phyloP scores from a whole-genome alignment of 2,113 vertebrate genomes.

The Manacus vitellinus region DNA sequence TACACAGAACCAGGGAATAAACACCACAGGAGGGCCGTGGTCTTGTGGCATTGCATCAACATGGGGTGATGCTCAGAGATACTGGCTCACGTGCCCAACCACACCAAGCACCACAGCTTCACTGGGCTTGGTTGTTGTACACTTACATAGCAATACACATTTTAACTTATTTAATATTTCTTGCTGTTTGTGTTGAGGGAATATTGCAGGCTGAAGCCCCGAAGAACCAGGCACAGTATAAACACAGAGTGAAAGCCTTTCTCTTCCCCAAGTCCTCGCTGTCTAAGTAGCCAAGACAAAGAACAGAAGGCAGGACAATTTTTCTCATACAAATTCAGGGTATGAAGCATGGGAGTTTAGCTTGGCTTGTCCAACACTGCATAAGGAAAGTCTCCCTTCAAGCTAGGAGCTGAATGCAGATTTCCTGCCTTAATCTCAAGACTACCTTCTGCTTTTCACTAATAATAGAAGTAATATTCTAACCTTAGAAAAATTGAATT shows the following conservation, averaged over 20 bases:
- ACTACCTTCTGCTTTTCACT: not conserved
- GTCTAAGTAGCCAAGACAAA: not conserved
- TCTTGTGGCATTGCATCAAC: not conserved
- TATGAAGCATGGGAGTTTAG: not conserved
- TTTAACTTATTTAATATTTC: not conserved
- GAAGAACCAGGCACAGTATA: not conserved
- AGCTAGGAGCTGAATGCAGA: not conserved
- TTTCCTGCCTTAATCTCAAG: constrained; percentile 6
- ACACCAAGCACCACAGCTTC: not conserved
- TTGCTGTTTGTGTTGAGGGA: not conserved
- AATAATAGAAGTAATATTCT: not conserved
- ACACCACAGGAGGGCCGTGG: fast-evolving
- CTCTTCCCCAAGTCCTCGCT: not conserved
- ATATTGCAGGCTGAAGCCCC: not conserved
- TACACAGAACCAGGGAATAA: not conserved
- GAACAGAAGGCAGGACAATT: not conserved
- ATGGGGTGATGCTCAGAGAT: not conserved
- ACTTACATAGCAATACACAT: not conserved
- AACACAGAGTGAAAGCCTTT: not conserved
- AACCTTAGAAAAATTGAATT: not conserved
- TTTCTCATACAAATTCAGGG: not conserved
- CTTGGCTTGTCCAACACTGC: not conserved
- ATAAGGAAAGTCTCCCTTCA: not conserved
- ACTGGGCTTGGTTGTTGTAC: not conserved
- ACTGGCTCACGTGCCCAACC: fast-evolving